Conservation (phyloP, 1,140 invertebrate species). For the Lutraria rhynchaena region DNA sequence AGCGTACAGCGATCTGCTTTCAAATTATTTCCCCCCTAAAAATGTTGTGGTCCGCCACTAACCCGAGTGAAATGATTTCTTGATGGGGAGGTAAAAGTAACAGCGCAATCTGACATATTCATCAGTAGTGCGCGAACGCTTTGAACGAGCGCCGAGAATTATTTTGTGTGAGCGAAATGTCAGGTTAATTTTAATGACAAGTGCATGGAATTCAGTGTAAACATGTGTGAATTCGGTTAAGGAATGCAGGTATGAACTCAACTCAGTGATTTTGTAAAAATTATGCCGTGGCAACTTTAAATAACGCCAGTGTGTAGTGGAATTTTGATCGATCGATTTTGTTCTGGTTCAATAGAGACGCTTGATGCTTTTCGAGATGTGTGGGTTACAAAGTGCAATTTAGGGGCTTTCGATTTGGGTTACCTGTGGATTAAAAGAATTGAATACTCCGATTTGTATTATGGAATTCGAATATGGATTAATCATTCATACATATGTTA, state of each 20-base stretch:
- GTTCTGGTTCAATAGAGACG: slow-evolving; percentile 37
- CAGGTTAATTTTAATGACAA: background rate
- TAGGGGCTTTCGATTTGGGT: background rate
- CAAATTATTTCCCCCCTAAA: too few relatives aligned
- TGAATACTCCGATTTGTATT: background rate
- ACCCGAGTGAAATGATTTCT: too few relatives aligned
- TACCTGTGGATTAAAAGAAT: background rate
- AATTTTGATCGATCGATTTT: slow-evolving; percentile 24
- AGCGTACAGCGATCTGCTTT: too few relatives aligned
- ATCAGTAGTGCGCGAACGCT: slow-evolving; percentile 30
- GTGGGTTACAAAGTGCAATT: background rate
- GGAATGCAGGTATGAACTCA: background rate
- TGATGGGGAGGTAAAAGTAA: slow-evolving; percentile 19
- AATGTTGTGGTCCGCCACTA: too few relatives aligned
- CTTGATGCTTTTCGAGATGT: slow-evolving; percentile 4
- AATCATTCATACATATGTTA: background rate
- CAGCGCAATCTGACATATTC: slow-evolving; percentile 29
- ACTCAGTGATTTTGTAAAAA: background rate
- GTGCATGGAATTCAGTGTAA: background rate
- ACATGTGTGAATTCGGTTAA: slow-evolving; percentile 21
- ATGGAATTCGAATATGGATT: background rate
- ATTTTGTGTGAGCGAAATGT: background rate
- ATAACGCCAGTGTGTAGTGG: slow-evolving; percentile 8
- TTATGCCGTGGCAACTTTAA: background rate
- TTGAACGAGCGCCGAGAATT: background rate